These are phyloP conservation scores for Tiphia femorata DNA, from an alignment of 2,888 invertebrate genomes.

Conservation along the genomic window DNA sequence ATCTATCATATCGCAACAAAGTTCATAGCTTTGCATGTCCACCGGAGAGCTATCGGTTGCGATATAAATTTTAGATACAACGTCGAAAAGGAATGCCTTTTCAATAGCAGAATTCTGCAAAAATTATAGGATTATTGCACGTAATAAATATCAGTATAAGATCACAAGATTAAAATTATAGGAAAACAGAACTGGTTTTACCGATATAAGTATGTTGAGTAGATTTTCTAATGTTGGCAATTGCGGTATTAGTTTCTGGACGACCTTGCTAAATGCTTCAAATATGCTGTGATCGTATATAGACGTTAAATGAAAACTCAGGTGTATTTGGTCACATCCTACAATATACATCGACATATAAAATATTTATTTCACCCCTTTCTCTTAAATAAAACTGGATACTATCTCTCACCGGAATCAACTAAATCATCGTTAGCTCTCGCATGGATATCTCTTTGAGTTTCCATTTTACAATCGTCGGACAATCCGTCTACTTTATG, in stretches of 20 bases:
- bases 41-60: conserved; percentile 99
- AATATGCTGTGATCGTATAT: conserved; percentile 99
- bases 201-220: conserved; percentile 96
- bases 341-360: background rate
- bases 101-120: conserved; percentile 98
- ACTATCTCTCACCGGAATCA: conserved; percentile 78
- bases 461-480: conserved; percentile 99
- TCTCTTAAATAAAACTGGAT: background rate
- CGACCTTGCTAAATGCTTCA: conserved; percentile 99
- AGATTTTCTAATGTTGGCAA: conserved; percentile 97
- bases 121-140: background rate
- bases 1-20: conserved; percentile 99
- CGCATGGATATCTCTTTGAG: conserved; percentile 98
- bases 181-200: too few relatives aligned
- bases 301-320: conserved; percentile 96
- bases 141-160: background rate
- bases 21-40: conserved; percentile 99
- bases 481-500: conserved; percentile 99
- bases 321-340: conserved; percentile 86
- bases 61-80: conserved; percentile 98
- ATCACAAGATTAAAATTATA: conserved; percentile 6
- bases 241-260: conserved; percentile 98
- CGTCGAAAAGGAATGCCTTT: conserved; percentile 99
- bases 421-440: conserved; percentile 94
- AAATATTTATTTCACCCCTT: background rate